Conservation (phyloP, 2,888 invertebrate genomes). For the Oxytorus armatus region DNA sequence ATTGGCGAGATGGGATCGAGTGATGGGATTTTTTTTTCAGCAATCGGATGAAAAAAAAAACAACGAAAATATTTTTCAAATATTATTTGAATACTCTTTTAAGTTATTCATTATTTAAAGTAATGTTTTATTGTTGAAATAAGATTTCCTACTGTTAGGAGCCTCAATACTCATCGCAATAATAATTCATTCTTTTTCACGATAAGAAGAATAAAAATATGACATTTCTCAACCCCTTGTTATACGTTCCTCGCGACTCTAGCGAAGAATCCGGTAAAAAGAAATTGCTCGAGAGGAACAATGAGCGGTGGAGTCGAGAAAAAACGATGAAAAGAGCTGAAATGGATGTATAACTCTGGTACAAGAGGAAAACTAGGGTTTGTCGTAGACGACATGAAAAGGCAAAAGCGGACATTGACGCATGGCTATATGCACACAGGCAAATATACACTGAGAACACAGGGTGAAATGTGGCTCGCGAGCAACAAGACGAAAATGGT, state of each 20-base stretch:
- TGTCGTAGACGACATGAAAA: constrained; percentile 51
- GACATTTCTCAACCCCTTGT: neutral
- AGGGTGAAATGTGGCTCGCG: constrained; percentile 42
- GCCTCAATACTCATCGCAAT: too few relatives aligned
- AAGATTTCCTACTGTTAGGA: too few relatives aligned
- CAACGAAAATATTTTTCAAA: neutral
- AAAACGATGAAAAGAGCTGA: constrained; percentile 31
- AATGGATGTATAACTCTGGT: constrained; percentile 28
- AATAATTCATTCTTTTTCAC: too few relatives aligned
- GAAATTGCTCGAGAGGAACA: constrained; percentile 43
- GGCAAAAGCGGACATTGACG: constrained; percentile 61
- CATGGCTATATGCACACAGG: constrained; percentile 40
- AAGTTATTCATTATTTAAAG: too few relatives aligned
- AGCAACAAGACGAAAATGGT: constrained; percentile 56
- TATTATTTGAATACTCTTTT: too few relatives aligned
- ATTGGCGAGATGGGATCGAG: neutral
- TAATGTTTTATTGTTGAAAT: too few relatives aligned
- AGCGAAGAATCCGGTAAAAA: constrained; percentile 24
- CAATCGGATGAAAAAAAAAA: neutral
- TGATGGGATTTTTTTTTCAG: too few relatives aligned
- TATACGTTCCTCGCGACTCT: neutral
- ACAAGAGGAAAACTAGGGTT: constrained; percentile 15
- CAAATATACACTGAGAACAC: constrained; percentile 19
- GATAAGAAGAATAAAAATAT: constrained; percentile 30
- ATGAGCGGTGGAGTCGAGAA: constrained; percentile 24